Evolutionary conservation across 2,113 vertebrate species (phyloP), one percentile per base, ranked within the genome.

Genomic region (Calidris pugnax): DNA sequence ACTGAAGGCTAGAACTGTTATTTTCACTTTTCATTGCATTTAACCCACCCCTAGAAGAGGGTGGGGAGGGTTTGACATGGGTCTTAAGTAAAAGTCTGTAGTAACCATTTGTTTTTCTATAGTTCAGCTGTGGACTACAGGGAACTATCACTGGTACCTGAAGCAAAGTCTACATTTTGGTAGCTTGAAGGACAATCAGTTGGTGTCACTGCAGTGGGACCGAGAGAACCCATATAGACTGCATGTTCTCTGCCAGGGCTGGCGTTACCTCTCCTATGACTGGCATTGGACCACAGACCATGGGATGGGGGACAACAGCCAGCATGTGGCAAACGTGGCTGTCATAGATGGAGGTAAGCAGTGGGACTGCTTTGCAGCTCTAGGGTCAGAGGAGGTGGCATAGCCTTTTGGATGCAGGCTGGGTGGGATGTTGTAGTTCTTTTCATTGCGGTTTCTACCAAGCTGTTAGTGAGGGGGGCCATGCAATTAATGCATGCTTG

Each of bases 71-170:
- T 56, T 78, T 33, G 39, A 72, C 30, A 23, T 75, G 43, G 13
- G 8, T 83, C 28, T 91, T 32, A 64, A 56, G 27, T 50, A 47
- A 22, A 16, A 18, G 4, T 43, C 24, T 50, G 4, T 90, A 28
- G 23, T 92, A 82, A 85, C 37, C 4, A 3, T 68, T 12, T 97
- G 59, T 79, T 88, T 78, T 62, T 81, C 41, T 96, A 4, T 92
- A 99, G 99, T 99, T 97, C 99, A 99, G 96, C 98, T 99, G 60
- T 99, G 99, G 99, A 98, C 98, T 1, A 98, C 98, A 59, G 98
- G 98, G 9, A 99, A 99, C 98, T 99, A 99, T 91, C 99, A 99
- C 97, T 99, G 99, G 99, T 99, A 99, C 85, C 98, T 99, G 95
- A 99, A 99, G 87, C 99, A 99, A 96, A 99, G 98, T 64, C 98